Evolutionary conservation across 2,888 invertebrate species (phyloP), one percentile per base, ranked within the genome.

Genomic region (Rhaphigaster nebulosa): DNA sequence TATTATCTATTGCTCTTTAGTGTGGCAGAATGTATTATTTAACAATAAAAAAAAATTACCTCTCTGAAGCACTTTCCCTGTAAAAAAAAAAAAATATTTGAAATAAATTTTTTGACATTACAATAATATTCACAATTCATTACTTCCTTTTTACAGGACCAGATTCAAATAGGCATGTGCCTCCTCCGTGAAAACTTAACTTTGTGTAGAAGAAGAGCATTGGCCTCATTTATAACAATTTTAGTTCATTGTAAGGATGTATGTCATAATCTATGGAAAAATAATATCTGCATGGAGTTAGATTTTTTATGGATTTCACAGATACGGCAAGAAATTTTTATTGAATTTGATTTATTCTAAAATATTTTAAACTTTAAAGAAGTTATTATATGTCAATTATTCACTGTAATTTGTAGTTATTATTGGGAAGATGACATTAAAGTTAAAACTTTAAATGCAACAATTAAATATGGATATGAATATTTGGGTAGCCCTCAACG

Each of bases 251-350:
- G 97, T 6, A 96, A 97, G 93, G 97, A 98, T 94, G 97, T 97
- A 1, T 96, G 97, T 23, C 94, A 95, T 92, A 96, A 96, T 18
- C 94, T 97, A 80, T 93, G 95, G 5, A 94, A 95, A 45, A 95
- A 96, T 93, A 94, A 95, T 91, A 96, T 97, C 0, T 94, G 94
- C n/a, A 95, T 95, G 92, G 96, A 96, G 91, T 96, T 95, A 87
- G 97, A 98, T 94, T 98, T 98, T 93, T 96, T 97, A 93, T 98
- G 98, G 98, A 94, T 97, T 92, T 95, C 97, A 4, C 97, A 98
- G 93, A 94, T 98, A 92, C 95, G 96, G 92, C 93, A 93, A 54
- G 6, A 29, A 56, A 34, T 20, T 23, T 54, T 87, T 23, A 87
- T n/a, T n/a, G n/a, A 52, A 50, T 26, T 80, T 23, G 1, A 80